A percentile compares a stretch with the other conserved stretches of the same genome.
These are phyloP conservation scores for Arctocebus calabarensis DNA, from an alignment of 2,797 vertebrate species.

Conservation along the genomic window DNA sequence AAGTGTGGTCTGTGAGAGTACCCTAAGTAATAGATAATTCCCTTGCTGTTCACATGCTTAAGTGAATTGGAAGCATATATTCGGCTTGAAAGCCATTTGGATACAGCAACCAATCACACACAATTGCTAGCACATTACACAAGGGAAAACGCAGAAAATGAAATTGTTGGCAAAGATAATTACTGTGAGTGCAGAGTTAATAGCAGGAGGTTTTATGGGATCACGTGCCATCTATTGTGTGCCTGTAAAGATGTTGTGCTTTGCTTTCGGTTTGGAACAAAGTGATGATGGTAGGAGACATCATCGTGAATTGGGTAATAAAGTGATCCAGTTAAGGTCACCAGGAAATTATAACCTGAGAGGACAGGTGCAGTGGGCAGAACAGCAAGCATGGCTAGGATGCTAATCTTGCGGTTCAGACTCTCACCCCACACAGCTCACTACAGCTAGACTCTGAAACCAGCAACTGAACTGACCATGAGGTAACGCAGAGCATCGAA, in stretches of 20 bases:
- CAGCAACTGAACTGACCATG: not conserved
- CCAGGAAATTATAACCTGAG: not conserved
- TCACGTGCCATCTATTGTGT: not conserved
- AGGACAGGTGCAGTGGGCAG: not conserved
- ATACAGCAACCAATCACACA: not conserved
- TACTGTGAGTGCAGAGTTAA: not conserved
- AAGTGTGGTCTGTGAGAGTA: not conserved
- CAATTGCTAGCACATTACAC: constrained; percentile 10
- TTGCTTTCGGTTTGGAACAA: not conserved
- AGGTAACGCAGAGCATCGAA: not conserved
- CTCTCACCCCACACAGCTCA: not conserved
- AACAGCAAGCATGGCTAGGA: not conserved
- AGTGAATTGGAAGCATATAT: constrained; percentile 52
- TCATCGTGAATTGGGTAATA: not conserved
- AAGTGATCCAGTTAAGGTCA: not conserved
- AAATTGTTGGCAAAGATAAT: constrained; percentile 56
- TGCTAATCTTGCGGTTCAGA: not conserved
- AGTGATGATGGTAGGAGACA: not conserved
- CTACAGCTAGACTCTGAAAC: too few species aligned
- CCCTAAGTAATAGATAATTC: constrained; percentile 49
- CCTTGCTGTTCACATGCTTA: not conserved
- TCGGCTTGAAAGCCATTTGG: constrained; percentile 65
- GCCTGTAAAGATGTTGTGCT: not conserved
- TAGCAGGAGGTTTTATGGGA: not conserved
- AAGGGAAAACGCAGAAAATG: constrained; percentile 51